Evolutionary conservation across 2,888 invertebrate genomes (phyloP), one percentile per base, ranked within the genome.

Genomic region (Tachystola acroxantha): DNA sequence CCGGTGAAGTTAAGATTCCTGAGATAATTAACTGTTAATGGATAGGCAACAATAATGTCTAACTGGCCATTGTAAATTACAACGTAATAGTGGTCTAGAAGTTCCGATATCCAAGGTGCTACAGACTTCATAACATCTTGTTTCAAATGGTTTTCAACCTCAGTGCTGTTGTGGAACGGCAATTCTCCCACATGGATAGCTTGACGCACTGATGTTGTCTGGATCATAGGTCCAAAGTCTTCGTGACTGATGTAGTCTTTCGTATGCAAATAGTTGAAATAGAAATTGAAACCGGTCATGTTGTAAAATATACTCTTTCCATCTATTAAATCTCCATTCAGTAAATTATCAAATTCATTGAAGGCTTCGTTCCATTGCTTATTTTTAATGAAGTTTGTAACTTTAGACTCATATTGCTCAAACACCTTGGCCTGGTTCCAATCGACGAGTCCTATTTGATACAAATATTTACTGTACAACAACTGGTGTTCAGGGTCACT

Each of bases 31-130:
- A 93, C 89, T 0, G 96, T 96, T 33, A 95, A 65, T 0, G 96
- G 95, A 73, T 96, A 95, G 0, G 96, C 95, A 0, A 96, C 94
- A 45, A 97, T 96, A 9, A 97, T 93, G 68, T 98, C 97, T 46
- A 97, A 68, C 64, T 97, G 97, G 0, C 97, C 97, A 64, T 92
- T 96, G 69, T 97, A 97, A 42, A 96, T 89, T 29, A 97, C 88
- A 10, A 96, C 90, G 65, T 89, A 85, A 57, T 93, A 94, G 50
- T 91, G 74, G 24, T 91, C 84, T 0, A 94, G 64, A 0, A 96
- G 74, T 50, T 92, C 91, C 0, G 90, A 85, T 37, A 95, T 80
- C 89, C 92, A 91, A 0, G 90, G 89, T 4, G 94, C 93, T 5
- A 95, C 92, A 0, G 93, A 93, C 58, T 94, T 90, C 93, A 96